A percentile compares a stretch with the other conserved stretches of the same genome.
These are phyloP conservation scores for Cyanoramphus novaezelandiae DNA, from an alignment of 2,113 vertebrate species.

Conservation along the genomic window DNA sequence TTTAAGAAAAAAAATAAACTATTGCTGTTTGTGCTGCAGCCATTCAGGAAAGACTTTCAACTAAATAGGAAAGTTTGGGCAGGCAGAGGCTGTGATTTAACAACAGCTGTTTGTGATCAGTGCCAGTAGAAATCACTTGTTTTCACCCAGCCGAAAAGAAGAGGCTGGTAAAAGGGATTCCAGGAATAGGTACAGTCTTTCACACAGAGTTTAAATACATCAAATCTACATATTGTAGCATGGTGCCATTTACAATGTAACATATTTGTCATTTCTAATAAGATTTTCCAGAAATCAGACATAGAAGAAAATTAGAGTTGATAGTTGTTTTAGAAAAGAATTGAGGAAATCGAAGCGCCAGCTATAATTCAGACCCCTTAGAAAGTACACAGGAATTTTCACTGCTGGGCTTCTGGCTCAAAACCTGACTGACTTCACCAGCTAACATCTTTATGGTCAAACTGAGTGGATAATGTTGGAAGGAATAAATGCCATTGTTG, in stretches of 20 bases:
- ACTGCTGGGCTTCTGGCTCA: neutral
- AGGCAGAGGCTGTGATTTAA: conserved; percentile 30
- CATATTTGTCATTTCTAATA: neutral
- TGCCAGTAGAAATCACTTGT: conserved; percentile 56
- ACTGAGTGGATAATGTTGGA: neutral
- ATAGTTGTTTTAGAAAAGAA: neutral
- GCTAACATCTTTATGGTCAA: neutral
- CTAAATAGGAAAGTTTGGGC: conserved; percentile 26
- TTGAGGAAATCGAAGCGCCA: neutral
- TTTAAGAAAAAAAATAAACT: neutral
- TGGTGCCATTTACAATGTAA: neutral
- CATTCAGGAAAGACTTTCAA: neutral
- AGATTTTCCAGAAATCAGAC: neutral
- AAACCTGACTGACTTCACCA: neutral
- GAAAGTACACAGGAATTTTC: neutral
- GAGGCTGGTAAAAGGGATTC: conserved; percentile 4
- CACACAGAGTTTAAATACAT: conserved; percentile 9
- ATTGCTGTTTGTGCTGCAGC: neutral
- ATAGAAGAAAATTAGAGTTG: neutral
- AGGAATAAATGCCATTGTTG: neutral
- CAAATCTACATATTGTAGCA: neutral
- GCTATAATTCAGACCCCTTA: neutral
- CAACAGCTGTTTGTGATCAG: conserved; percentile 53
- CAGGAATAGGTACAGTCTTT: conserved; percentile 43
- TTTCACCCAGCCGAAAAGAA: conserved; percentile 8